A percentile compares a stretch with the other conserved stretches of the same genome.
phyloP scores from a whole-genome alignment of 2,797 vertebrate genomes.

The Dendrocincla tyrannina region DNA sequence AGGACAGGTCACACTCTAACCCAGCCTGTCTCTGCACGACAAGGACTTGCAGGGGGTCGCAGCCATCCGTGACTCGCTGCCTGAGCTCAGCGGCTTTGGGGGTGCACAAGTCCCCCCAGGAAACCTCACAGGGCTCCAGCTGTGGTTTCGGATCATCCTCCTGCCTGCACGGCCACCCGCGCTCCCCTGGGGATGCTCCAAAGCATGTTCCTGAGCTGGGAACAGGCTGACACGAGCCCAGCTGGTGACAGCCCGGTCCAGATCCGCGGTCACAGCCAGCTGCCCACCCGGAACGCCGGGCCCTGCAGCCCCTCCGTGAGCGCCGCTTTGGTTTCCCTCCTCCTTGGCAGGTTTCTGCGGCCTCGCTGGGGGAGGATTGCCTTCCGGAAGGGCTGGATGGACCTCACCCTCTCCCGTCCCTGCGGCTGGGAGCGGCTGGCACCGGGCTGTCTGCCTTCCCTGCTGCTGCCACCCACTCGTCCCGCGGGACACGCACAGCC shows the following conservation, averaged over 20 bases:
- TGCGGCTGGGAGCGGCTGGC: neutral
- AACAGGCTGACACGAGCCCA: neutral
- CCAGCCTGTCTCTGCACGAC: neutral
- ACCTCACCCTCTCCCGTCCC: neutral
- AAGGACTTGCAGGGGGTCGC: neutral
- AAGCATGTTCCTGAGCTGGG: neutral
- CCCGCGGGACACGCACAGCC: fast-evolving
- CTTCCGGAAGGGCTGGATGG: neutral
- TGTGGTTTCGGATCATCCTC: neutral
- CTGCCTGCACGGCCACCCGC: fast-evolving
- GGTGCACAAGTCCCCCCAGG: neutral
- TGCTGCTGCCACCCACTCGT: neutral
- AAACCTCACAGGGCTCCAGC: neutral
- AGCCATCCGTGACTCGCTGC: fast-evolving
- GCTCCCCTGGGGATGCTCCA: neutral
- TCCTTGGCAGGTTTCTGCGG: neutral
- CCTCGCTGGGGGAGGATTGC: neutral
- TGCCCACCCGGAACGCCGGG: neutral
- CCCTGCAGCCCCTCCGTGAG: neutral
- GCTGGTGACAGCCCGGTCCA: neutral
- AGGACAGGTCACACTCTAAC: conserved; percentile 33
- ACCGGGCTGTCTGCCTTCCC: neutral
- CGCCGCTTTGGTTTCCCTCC: neutral
- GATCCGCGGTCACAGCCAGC: neutral
- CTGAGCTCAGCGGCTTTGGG: neutral